phyloP scores from a whole-genome alignment of 2,113 vertebrate species.

The Maccullochella peelii region DNA sequence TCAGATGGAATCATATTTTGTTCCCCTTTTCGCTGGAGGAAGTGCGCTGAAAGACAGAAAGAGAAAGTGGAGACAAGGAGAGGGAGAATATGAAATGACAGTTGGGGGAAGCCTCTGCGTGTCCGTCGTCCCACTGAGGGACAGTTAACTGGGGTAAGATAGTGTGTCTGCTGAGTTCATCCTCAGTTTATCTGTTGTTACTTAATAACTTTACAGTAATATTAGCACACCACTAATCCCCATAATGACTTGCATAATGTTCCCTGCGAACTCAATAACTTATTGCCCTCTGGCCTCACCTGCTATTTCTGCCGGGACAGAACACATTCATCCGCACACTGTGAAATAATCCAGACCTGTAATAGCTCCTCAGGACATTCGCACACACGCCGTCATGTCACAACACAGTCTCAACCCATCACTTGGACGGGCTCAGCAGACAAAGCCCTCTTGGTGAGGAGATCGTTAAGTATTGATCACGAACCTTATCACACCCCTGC shows the following conservation, averaged over 20 bases:
- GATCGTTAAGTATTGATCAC: slow-evolving; percentile 41
- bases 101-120: slow-evolving; percentile 2
- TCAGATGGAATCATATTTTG: not conserved
- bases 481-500: slow-evolving; percentile 40
- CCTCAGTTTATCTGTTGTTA: slow-evolving; percentile 14
- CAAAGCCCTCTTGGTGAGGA: not conserved
- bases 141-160: not conserved
- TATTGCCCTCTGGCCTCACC: not conserved
- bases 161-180: slow-evolving; percentile 1
- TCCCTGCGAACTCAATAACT: slow-evolving; percentile 32
- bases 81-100: slow-evolving; percentile 13
- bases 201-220: slow-evolving; percentile 13
- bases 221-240: slow-evolving; percentile 42
- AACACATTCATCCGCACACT: not conserved
- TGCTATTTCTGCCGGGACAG: slow-evolving; percentile 31
- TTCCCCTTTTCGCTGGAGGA: not conserved
- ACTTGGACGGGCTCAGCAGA: not conserved
- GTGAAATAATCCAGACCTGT: not conserved
- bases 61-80: not conserved
- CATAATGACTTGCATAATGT: slow-evolving; percentile 50
- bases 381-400: not conserved
- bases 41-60: not conserved
- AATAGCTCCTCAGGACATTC: not conserved
- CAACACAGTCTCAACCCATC: not conserved
- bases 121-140: slow-evolving; percentile 2